Percentiles rank a stretch among this genome's conserved stretches.
Conservation (phyloP, 2,797 vertebrate species). For the Yasuhikotakia modesta region DNA sequence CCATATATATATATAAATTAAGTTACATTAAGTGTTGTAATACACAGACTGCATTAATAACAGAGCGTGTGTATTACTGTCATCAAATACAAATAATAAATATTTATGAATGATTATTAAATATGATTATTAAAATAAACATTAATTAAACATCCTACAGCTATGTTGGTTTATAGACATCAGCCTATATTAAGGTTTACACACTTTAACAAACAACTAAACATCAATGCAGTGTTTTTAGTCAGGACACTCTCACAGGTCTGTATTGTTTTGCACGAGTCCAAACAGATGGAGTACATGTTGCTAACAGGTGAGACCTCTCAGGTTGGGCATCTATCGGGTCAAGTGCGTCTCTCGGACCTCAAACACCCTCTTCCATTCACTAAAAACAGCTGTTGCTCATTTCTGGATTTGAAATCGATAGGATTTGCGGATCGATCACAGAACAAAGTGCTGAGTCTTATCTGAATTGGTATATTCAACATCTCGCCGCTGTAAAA, state of each 20-base stretch:
- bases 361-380: background rate
- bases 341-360: conserved; percentile 23
- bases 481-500: conserved; percentile 65
- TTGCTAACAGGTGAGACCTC: conserved; percentile 66
- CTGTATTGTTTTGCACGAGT: conserved; percentile 48
- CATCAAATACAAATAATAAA: background rate
- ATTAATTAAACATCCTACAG: no score
- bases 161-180: no score
- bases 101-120: background rate
- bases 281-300: conserved; percentile 62
- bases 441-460: background rate
- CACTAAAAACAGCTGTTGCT: conserved; percentile 25
- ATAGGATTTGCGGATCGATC: conserved; percentile 60
- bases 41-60: no score
- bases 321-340: conserved; percentile 21
- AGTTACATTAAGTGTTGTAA: no score
- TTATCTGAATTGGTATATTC: conserved; percentile 8
- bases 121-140: no score
- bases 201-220: no score
- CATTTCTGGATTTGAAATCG: conserved; percentile 53
- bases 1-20: no score
- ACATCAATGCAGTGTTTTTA: no score
- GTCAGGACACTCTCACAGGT: conserved; percentile 44
- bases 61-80: background rate
- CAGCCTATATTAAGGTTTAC: no score